Conservation (phyloP, 2,888 invertebrate species). For the Trachelus iudaicus region DNA sequence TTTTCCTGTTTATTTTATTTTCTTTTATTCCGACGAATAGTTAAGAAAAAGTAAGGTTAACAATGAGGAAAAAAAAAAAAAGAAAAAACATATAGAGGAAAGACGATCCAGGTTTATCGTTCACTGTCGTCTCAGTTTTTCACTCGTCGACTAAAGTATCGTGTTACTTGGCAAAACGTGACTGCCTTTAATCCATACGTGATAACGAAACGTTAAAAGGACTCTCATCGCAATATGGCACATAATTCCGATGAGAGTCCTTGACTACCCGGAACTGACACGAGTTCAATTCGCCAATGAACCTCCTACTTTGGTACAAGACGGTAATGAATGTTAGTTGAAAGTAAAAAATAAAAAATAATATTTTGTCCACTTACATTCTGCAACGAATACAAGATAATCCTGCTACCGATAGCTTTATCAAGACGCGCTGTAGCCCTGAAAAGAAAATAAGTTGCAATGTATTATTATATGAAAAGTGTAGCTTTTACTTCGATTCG, state of each 20-base stretch:
- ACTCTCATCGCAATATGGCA: not conserved
- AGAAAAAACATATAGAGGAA: not conserved
- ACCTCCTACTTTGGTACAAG: not conserved
- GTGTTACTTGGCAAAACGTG: not conserved
- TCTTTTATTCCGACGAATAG: not conserved
- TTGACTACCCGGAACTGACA: not conserved
- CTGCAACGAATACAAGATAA: not conserved
- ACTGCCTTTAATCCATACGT: not conserved
- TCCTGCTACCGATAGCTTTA: not conserved
- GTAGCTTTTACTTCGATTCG: not conserved
- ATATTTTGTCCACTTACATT: not conserved
- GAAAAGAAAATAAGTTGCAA: not conserved
- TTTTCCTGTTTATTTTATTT: not conserved
- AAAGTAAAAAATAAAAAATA: not conserved
- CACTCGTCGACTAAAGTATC: not conserved
- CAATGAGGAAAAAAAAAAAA: not conserved
- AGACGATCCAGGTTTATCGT: not conserved
- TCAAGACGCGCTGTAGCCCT: not conserved
- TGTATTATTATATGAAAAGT: not conserved
- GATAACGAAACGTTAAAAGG: not conserved
- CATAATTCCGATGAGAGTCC: not conserved
- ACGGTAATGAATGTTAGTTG: not conserved
- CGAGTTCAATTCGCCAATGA: not conserved
- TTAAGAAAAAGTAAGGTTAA: not conserved
- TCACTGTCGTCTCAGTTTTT: not conserved